Conservation (phyloP, 2,888 invertebrate species). For the Idaea dimidiata region DNA sequence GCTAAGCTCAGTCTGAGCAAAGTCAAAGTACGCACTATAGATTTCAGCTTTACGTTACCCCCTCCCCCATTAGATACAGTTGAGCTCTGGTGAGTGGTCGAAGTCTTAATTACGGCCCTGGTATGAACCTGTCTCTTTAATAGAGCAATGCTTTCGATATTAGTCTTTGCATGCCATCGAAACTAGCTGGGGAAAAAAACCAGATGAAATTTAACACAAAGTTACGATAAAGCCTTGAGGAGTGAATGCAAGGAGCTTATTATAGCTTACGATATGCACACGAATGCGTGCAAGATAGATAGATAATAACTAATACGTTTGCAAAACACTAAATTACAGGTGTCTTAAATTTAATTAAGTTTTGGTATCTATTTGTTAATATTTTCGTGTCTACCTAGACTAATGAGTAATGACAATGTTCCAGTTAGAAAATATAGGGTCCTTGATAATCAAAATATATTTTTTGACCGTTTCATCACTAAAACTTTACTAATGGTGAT, state of each 20-base stretch:
- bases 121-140: too few relatives aligned
- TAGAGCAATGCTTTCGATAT: too few relatives aligned
- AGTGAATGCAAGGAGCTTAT: conserved; percentile 1
- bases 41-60: too few relatives aligned
- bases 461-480: too few relatives aligned
- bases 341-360: background rate
- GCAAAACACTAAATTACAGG: background rate
- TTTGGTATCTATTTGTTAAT: background rate
- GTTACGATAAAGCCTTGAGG: background rate
- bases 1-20: too few relatives aligned
- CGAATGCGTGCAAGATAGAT: background rate
- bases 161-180: background rate
- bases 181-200: background rate
- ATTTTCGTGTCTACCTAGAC: background rate
- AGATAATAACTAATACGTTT: background rate
- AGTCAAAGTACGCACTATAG: too few relatives aligned
- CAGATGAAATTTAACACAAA: background rate
- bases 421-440: background rate
- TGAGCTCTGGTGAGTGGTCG: too few relatives aligned
- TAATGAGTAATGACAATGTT: background rate
- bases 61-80: too few relatives aligned
- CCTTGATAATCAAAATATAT: background rate
- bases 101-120: too few relatives aligned
- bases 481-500: too few relatives aligned
- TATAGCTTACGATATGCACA: background rate